Base-by-base conservation (phyloP, 1,140 invertebrate species). In the Metopolophium dirhodum region DNA sequence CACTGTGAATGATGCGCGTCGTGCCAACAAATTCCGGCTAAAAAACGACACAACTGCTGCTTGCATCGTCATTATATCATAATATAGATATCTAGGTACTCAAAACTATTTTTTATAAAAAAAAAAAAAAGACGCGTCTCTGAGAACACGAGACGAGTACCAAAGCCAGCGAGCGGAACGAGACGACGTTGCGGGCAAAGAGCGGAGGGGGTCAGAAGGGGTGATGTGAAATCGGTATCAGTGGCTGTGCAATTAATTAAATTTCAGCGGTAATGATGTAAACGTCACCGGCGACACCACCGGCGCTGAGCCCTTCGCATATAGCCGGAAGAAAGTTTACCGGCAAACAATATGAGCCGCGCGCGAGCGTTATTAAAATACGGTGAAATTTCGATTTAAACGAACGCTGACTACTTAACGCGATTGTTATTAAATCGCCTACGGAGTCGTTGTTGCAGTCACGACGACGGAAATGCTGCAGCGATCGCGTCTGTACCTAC, bases 391-490 rank as follows among this genome's bases (percentile, higher is more conserved):
- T 88, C 87, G 47, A 49, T 88, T 88, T 22, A 18, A 54, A 54
- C n/a, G 45, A 88, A n/a, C n/a, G 41, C 45, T 30, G 35, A 87
- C 45, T 49, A 35, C 14, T 49, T 49, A 49, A 37, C n/a, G 18
- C 87, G 49, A 88, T 88, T 88, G 47, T 88, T 88, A 88, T 88
- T 88, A 88, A 88, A 88, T 37, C 87, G 87, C 49, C 47, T 87
- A 49, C 86, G n/a, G 47, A 35, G 47, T 51, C n/a, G 7, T 51
- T 22, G 30, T n/a, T n/a, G 18, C 47, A 88, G 7, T 35, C 47
- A 2, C 8, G 4, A 18, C 35, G 7, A 18, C 35, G 7, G 1
- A 35, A 88, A 88, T 35, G 4, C 26, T 35, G 4, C 26, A 87
- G 30, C 30, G 35, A n/a, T 30, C 47, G 14, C 14, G 30, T 87